Conservation (phyloP, 2,888 invertebrate species). For the Pterobdella sp. region DNA sequence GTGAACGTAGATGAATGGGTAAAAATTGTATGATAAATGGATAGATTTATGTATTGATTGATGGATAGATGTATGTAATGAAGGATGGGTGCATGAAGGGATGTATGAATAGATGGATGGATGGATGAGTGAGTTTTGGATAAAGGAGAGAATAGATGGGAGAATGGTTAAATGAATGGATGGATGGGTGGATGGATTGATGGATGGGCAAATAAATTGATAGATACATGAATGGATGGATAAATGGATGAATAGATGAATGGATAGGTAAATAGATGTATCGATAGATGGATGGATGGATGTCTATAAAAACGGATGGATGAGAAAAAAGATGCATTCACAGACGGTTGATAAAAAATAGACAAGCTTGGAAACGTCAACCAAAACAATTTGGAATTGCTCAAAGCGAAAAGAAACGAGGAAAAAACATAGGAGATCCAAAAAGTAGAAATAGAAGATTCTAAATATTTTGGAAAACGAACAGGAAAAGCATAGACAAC, state of each 20-base stretch:
- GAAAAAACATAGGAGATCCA: no score
- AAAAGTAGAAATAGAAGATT: no score
- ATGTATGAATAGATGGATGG: background rate
- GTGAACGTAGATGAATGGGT: no score
- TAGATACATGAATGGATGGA: slow-evolving; percentile 19
- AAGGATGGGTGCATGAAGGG: background rate
- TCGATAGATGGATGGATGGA: background rate
- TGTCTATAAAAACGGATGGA: background rate
- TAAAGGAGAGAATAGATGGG: slow-evolving; percentile 7
- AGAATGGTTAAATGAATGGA: slow-evolving; percentile 5
- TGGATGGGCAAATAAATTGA: slow-evolving; percentile 6
- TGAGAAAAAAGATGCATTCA: background rate
- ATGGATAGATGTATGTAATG: background rate
- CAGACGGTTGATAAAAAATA: background rate
- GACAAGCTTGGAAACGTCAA: no score
- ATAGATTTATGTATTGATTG: background rate
- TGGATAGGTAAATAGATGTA: slow-evolving; percentile 4
- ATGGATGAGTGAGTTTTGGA: background rate
- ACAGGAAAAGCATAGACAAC: no score
- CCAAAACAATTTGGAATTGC: no score
- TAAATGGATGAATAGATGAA: slow-evolving; percentile 23
- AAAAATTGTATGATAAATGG: no score
- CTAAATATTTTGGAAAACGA: no score
- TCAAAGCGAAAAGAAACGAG: no score
- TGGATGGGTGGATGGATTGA: background rate